Conservation (phyloP, 2,797 vertebrate species). For the Sebastes kiyomatsui region DNA sequence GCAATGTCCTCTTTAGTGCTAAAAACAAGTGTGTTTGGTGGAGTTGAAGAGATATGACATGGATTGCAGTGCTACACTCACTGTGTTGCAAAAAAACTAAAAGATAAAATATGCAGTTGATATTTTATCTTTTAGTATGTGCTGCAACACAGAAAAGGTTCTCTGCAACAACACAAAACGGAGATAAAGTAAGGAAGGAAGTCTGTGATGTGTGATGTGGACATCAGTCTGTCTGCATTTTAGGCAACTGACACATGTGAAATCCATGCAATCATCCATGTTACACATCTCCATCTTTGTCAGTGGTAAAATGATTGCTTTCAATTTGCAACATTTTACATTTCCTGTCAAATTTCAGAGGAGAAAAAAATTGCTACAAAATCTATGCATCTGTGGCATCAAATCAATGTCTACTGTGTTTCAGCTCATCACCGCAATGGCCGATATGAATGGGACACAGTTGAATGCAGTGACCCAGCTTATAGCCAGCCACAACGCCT, state of each 20-base stretch:
- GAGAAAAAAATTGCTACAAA: not conserved
- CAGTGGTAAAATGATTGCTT: not conserved
- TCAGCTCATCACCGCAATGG: conserved; percentile 25
- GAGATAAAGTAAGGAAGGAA: conserved; percentile 17
- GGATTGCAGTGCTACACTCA: not conserved
- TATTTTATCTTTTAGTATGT: not conserved
- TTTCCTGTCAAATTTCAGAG: not conserved
- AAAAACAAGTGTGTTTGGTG: not conserved
- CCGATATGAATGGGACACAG: conserved; percentile 30
- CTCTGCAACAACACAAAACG: not conserved
- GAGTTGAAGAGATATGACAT: not conserved
- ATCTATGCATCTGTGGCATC: not conserved
- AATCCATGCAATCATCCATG: not conserved
- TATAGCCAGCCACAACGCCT: not conserved
- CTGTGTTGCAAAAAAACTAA: not conserved
- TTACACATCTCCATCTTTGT: not conserved
- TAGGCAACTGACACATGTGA: not conserved
- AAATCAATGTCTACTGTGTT: not conserved
- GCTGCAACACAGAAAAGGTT: accelerated
- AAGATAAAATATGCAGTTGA: not conserved
- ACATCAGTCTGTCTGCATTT: conserved; percentile 3
- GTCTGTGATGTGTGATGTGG: conserved; percentile 11
- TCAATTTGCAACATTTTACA: not conserved
- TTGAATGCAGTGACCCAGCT: not conserved
- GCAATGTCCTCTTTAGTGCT: not conserved